phyloP scores from a whole-genome alignment of 2,888 invertebrate genomes.

The Limnephilus auricula region DNA sequence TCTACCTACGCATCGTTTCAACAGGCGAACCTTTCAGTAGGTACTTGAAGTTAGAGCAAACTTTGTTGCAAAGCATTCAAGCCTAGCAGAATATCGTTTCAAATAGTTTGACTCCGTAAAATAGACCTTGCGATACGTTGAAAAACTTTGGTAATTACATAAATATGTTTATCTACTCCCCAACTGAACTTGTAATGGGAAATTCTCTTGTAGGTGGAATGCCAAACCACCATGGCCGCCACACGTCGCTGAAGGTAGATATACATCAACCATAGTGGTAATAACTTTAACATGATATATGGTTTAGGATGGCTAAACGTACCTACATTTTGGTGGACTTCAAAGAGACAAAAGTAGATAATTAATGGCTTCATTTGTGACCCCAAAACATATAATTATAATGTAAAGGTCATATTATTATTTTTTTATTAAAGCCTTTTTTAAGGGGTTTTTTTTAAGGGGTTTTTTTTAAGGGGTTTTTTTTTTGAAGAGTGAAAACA shows the following conservation, averaged over 20 bases:
- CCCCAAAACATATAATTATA: no score
- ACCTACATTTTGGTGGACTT: no score
- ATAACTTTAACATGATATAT: neutral
- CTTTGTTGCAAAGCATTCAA: neutral
- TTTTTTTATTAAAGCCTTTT: no score
- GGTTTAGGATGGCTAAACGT: neutral
- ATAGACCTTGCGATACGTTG: neutral
- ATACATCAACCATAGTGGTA: neutral
- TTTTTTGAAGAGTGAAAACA: no score
- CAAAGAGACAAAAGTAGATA: no score
- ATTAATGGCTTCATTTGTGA: no score
- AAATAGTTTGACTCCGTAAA: neutral
- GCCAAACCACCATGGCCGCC: neutral
- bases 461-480: no score
- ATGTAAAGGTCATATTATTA: no score
- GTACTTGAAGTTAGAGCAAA: neutral
- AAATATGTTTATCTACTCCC: neutral
- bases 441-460: no score
- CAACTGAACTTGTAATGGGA: neutral
- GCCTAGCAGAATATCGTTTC: neutral
- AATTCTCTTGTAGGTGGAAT: neutral
- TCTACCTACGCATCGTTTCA: neutral
- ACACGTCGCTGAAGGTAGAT: neutral
- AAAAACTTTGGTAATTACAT: conserved; percentile 2
- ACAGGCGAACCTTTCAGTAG: neutral